These are phyloP conservation scores for Pristionchus entomophagus DNA, from an alignment of 2,888 invertebrate genomes.

Conservation along the genomic window DNA sequence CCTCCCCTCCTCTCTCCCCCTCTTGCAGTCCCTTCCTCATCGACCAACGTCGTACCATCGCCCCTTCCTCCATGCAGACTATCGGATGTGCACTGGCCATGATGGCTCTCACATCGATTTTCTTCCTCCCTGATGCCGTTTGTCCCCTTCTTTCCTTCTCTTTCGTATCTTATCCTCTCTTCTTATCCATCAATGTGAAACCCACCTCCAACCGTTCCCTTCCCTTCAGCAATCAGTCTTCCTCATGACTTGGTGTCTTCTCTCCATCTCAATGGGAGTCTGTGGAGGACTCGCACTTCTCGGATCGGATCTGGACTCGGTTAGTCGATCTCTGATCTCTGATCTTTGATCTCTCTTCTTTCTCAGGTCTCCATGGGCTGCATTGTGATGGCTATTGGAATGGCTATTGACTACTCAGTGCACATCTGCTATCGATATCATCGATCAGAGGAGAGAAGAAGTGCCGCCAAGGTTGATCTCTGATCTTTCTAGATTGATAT, in stretches of 20 bases:
- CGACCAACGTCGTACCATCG: conserved; percentile 74
- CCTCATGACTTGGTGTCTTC: conserved; percentile 75
- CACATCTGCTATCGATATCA: conserved; percentile 75
- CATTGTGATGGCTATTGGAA: conserved; percentile 75
- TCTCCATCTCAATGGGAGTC: conserved; percentile 75
- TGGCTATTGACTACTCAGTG: conserved; percentile 74
- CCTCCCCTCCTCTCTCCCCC: background rate
- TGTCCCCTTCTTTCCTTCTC: background rate
- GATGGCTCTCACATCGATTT: conserved; percentile 73
- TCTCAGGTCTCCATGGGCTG: conserved; percentile 72
- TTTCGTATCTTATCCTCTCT: background rate
- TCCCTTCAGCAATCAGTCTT: conserved; percentile 71
- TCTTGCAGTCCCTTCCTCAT: conserved; percentile 70
- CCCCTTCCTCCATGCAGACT: conserved; percentile 75
- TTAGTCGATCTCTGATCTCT: conserved; percentile 26
- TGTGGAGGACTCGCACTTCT: conserved; percentile 74
- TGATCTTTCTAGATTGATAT: background rate
- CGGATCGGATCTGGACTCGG: conserved; percentile 74
- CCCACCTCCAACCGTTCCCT: background rate
- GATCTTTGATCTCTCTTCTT: conserved; percentile 33
- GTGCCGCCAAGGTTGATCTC: conserved; percentile 69
- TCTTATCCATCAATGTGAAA: no score
- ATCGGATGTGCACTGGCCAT: conserved; percentile 71
- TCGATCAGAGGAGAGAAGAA: conserved; percentile 65
- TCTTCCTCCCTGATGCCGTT: conserved; percentile 74